Base-by-base conservation (phyloP, 2,113 vertebrate species). In the Verasper variegatus region DNA sequence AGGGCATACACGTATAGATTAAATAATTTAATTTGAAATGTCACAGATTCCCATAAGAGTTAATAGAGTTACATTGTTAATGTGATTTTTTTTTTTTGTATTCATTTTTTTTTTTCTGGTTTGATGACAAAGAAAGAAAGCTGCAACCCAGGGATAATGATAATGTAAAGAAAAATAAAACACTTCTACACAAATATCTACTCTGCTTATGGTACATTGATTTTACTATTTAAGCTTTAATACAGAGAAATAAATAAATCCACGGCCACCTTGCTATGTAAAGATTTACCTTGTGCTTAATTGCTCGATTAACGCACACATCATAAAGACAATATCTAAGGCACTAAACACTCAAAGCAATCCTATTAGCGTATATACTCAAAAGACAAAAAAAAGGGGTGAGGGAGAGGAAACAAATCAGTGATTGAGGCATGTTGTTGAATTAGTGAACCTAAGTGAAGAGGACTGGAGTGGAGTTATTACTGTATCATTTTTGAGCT, bases 21-120 rank as follows among this genome's bases (percentile, higher is more conserved):
- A 88, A 92, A 92, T 94, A 86, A 94, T 93, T 93, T 93, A 84
- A 92, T 93, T 91, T 93, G 83, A 94, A 95, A 94, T 95, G 94
- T 93, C 93, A 94, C 89, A 88, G 89, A 89, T 89, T 93, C 91
- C 90, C 88, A 92, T 78, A 87, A 84, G 86, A 91, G 74, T 87
- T 92, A 92, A 94, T 93, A 78, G 83, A 86, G 84, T 92, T 92
- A 86, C 74, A 86, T 79, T 81, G 85, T 82, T 94, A 93, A 93
- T 89, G 55, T 76, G 68, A 63, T 87, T 81, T 74, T 78, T 78
- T 47, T 83, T 76, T 49, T 65, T 69, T 24, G 37, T 67, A 54
- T 54, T 54, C 20, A 21, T 54, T 54, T 10, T 54, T 54, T 31
- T 54, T 17, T 1, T 42, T 17, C 47, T 62, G 52, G 54, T 42